Conservation (phyloP, 1,140 invertebrate species). For the Drosophila elegans region DNA sequence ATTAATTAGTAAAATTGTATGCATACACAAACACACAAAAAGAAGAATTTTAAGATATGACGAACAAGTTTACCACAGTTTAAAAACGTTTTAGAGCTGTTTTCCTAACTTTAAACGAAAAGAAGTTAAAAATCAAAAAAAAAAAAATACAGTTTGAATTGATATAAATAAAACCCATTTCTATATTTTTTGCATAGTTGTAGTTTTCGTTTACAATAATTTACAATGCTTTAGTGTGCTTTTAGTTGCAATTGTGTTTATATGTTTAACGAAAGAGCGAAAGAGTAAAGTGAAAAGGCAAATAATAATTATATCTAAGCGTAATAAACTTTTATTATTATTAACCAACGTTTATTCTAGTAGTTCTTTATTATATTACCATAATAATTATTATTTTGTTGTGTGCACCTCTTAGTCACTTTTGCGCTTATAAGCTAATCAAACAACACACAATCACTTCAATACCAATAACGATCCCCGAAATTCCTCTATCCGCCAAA, state of each 20-base stretch:
- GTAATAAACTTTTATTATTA: conserved; percentile 46
- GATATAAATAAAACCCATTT: conserved; percentile 19
- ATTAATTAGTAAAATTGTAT: conserved; percentile 80
- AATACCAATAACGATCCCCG: conserved; percentile 2
- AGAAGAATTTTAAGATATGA: conserved; percentile 16
- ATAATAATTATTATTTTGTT: conserved; percentile 55
- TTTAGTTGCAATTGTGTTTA: conserved; percentile 71
- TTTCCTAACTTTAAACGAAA: conserved; percentile 19
- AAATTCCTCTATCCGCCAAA: conserved; percentile 11
- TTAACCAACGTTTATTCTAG: conserved; percentile 57
- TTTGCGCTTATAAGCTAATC: conserved; percentile 65
- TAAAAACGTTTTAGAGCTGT: conserved; percentile 26
- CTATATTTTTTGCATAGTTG: conserved; percentile 42
- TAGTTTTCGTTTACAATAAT: conserved; percentile 55
- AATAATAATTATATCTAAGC: conserved; percentile 62
- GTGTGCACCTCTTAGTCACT: conserved; percentile 71
- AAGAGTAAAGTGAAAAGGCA: conserved; percentile 72
- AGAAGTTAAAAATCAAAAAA: conserved; percentile 6
- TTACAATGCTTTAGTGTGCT: conserved; percentile 64
- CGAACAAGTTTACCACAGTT: conserved; percentile 13
- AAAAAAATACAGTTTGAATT: conserved; percentile 24
- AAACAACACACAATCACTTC: conserved; percentile 26
- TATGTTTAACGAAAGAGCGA: conserved; percentile 42
- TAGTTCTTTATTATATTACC: conserved; percentile 52
- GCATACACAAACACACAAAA: conserved; percentile 40